Percentiles rank a stretch among this genome's conserved stretches.
phyloP scores from a whole-genome alignment of 2,888 invertebrate species.

The Yponomeuta cagnagella region DNA sequence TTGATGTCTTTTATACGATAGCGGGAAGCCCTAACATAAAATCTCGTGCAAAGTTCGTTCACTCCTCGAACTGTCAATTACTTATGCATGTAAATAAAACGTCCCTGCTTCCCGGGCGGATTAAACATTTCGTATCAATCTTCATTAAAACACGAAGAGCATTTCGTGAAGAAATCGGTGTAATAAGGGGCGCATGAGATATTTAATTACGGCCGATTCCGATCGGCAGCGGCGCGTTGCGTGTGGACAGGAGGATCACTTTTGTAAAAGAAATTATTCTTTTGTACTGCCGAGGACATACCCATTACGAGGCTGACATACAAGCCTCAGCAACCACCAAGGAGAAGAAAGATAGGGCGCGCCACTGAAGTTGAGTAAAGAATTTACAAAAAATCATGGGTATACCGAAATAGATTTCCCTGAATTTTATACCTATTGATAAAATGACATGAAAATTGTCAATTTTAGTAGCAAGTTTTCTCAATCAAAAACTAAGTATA shows the following conservation, averaged over 20 bases:
- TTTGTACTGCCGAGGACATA: conserved; percentile 27
- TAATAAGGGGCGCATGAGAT: conserved; percentile 65
- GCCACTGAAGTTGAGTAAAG: background rate
- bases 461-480: too few species aligned
- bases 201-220: conserved; percentile 68
- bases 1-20: conserved; percentile 21
- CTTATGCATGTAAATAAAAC: conserved; percentile 36
- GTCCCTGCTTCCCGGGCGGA: conserved; percentile 35
- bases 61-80: conserved; percentile 35
- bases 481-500: too few species aligned
- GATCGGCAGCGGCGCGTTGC: conserved; percentile 54
- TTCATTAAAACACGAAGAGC: conserved; percentile 57
- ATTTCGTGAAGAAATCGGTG: conserved; percentile 57
- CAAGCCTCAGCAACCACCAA: background rate
- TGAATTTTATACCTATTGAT: too few species aligned
- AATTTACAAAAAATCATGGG: background rate
- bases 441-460: too few species aligned
- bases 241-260: conserved; percentile 55
- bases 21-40: background rate
- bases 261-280: conserved; percentile 37
- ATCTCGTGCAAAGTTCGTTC: conserved; percentile 33
- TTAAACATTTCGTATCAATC: conserved; percentile 59
- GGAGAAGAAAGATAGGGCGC: too few species aligned
- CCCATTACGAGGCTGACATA: background rate
- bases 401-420: background rate